Evolutionary conservation across 2,888 invertebrate genomes (phyloP).

Genomic region (Trypoxylon attenuatum): DNA sequence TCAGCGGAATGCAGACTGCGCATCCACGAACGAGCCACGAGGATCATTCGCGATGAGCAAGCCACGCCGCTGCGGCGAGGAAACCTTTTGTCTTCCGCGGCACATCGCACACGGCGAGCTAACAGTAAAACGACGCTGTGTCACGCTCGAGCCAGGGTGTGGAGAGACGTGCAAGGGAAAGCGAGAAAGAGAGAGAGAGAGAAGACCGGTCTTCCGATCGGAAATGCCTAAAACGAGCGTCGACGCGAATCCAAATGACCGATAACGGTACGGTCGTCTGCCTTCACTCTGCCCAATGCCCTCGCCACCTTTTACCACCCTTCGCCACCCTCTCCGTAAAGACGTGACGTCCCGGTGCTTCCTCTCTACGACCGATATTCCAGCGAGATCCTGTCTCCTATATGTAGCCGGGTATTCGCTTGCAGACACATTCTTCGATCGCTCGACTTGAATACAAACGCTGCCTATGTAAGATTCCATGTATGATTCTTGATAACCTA

Average conservation of each 20-base stretch:
- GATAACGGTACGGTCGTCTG: constrained; percentile 42
- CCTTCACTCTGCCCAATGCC: not conserved
- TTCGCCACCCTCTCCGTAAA: too few species aligned
- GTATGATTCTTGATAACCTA: too few species aligned
- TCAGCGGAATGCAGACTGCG: constrained; percentile 36
- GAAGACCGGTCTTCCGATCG: constrained; percentile 52
- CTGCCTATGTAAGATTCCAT: too few species aligned
- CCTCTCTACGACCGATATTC: not conserved
- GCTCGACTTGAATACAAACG: not conserved
- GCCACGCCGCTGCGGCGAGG: not conserved
- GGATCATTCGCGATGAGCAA: constrained; percentile 40
- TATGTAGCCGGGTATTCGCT: not conserved
- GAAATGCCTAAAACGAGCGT: constrained; percentile 53
- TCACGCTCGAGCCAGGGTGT: constrained; percentile 19
- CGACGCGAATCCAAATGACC: constrained; percentile 47
- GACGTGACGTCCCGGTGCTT: not conserved
- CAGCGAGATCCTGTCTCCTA: not conserved
- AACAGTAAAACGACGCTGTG: constrained; percentile 48
- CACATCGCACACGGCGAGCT: constrained; percentile 18
- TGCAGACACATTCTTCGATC: not conserved
- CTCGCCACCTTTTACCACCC: too few species aligned
- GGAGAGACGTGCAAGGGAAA: not conserved
- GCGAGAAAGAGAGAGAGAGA: not conserved
- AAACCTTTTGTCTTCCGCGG: constrained; percentile 30
- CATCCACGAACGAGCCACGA: constrained; percentile 39